phyloP scores from a whole-genome alignment of 2,888 invertebrate species.

The Pollenia labialis region DNA sequence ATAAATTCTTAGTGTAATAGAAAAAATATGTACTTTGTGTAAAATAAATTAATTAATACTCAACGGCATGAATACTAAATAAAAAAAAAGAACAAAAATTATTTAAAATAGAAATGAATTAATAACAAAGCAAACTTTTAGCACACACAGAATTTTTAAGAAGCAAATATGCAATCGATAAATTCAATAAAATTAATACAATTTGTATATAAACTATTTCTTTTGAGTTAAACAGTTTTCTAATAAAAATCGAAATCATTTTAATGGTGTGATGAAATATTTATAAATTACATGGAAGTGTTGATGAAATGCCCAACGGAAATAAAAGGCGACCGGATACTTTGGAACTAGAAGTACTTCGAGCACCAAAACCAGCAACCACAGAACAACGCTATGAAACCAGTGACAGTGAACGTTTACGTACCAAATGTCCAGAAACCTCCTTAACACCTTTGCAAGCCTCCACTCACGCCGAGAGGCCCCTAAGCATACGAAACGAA shows the following conservation, averaged over 20 bases:
- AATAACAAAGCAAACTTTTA: conserved; percentile 12
- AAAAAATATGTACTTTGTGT: conserved; percentile 21
- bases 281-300: conserved; percentile 74
- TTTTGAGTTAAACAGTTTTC: conserved; percentile 3
- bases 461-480: not conserved
- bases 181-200: conserved; percentile 15
- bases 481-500: conserved; percentile 10
- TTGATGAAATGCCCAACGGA: conserved; percentile 79
- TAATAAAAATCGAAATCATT: not conserved
- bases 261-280: conserved; percentile 44
- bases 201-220: not conserved
- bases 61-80: not conserved
- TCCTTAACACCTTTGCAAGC: conserved; percentile 58
- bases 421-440: conserved; percentile 61
- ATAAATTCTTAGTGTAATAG: conserved; percentile 27
- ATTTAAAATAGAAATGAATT: conserved; percentile 48
- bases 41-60: not conserved
- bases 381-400: conserved; percentile 51
- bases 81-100: not conserved
- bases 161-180: conserved; percentile 33
- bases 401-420: conserved; percentile 30
- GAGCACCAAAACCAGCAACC: conserved; percentile 79
- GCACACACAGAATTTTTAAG: not conserved
- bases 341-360: conserved; percentile 85
- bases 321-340: conserved; percentile 80